phyloP scores from a whole-genome alignment of 2,113 vertebrate genomes.

The Antechinus flavipes region DNA sequence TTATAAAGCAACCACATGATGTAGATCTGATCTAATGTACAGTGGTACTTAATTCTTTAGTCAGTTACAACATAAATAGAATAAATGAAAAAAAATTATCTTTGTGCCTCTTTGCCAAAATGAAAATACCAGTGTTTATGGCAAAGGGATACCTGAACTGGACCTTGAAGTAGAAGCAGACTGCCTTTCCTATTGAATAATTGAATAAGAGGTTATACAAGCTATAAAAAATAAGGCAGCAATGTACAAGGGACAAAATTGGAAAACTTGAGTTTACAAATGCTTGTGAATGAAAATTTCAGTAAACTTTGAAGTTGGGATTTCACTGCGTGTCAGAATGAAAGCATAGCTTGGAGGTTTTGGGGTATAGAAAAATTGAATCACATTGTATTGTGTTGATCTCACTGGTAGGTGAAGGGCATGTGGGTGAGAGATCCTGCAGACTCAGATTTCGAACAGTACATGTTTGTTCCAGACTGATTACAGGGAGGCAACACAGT shows the following conservation, averaged over 20 bases:
- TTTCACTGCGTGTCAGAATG: constrained; percentile 30
- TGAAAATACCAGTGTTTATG: neutral
- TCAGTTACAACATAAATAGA: constrained; percentile 32
- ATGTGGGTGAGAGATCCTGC: neutral
- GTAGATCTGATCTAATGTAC: constrained; percentile 10
- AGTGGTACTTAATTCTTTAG: neutral
- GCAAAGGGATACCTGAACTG: neutral
- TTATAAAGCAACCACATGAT: constrained; percentile 50
- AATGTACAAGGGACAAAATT: neutral
- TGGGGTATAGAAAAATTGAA: neutral
- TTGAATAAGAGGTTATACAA: neutral
- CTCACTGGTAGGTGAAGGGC: neutral
- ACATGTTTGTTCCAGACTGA: neutral
- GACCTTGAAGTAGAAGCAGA: neutral
- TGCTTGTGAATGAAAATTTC: constrained; percentile 29
- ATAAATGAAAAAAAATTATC: constrained; percentile 11
- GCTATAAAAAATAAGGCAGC: neutral
- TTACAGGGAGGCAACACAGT: neutral
- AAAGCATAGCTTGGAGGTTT: neutral
- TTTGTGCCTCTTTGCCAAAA: neutral
- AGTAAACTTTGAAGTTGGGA: neutral
- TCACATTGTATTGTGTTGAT: neutral
- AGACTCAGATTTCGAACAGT: neutral
- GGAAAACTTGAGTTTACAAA: neutral
- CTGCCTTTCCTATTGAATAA: neutral